Percentiles rank a stretch among this genome's conserved stretches.
Conservation (phyloP, 1,140 invertebrate genomes). For the Scaptomyza hsui region DNA sequence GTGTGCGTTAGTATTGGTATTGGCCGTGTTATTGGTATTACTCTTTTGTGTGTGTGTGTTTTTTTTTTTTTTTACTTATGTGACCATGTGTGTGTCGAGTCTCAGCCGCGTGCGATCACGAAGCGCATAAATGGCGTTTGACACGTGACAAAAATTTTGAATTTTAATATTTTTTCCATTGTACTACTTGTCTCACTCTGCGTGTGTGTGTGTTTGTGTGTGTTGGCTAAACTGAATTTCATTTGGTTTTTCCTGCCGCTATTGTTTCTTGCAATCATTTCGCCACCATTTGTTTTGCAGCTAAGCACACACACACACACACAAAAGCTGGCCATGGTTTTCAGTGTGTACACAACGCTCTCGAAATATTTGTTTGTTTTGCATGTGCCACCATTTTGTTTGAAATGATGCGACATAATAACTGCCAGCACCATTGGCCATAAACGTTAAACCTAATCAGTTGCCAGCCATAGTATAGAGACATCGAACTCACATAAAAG, state of each 20-base stretch:
- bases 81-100: constrained; percentile 8
- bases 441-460: no score
- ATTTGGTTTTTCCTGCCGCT: constrained; percentile 56
- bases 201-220: not conserved
- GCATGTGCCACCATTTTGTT: constrained; percentile 63
- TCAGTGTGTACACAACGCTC: constrained; percentile 5
- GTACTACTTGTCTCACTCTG: constrained; percentile 18
- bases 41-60: constrained; percentile 2
- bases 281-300: constrained; percentile 20
- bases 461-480: no score
- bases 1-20: constrained; percentile 39
- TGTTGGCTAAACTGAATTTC: constrained; percentile 67
- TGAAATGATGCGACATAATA: constrained; percentile 71
- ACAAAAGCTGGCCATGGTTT: constrained; percentile 10
- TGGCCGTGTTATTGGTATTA: constrained; percentile 11
- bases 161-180: constrained; percentile 73
- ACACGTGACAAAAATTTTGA: constrained; percentile 78
- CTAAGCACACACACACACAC: constrained; percentile 9
- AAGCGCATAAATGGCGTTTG: constrained; percentile 80
- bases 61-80: constrained; percentile 6
- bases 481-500: no score
- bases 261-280: constrained; percentile 55
- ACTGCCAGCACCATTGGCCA: constrained; percentile 39
- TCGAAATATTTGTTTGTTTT: constrained; percentile 64
- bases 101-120: constrained; percentile 70